Evolutionary conservation across 2,797 vertebrate species (phyloP).

Genomic region (Phrynocephalus guinanensis): DNA sequence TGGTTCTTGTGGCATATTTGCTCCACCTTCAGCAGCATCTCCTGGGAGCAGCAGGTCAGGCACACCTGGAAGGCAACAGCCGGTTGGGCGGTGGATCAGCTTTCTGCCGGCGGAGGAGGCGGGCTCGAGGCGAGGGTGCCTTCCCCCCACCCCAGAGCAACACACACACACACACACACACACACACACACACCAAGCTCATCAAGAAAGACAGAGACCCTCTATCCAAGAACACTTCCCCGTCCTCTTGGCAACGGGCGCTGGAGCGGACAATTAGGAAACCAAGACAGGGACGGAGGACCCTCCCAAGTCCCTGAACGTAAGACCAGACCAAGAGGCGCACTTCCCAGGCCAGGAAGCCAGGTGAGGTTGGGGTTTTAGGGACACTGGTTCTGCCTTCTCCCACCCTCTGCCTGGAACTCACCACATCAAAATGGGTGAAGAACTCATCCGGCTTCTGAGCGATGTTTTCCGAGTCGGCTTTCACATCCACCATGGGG

Average conservation of each 20-base stretch:
- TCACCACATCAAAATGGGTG: slow-evolving; percentile 91
- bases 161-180: background rate
- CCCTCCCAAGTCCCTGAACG: too few species aligned
- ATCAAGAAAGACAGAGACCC: background rate
- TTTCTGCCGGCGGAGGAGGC: background rate
- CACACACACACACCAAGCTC: background rate
- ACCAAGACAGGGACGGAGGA: too few species aligned
- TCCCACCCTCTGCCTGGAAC: slow-evolving; percentile 50
- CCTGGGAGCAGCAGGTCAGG: slow-evolving; percentile 89
- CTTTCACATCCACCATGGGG: slow-evolving; percentile 94
- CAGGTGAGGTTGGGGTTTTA: too few species aligned
- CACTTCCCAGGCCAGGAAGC: too few species aligned
- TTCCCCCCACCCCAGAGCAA: background rate
- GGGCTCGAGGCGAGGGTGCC: background rate
- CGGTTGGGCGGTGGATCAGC: too few species aligned
- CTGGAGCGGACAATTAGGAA: too few species aligned
- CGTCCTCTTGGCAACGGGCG: too few species aligned
- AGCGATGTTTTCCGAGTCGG: slow-evolving; percentile 81
- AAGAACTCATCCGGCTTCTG: slow-evolving; percentile 89
- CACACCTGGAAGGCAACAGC: slow-evolving; percentile 82
- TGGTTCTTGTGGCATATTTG: slow-evolving; percentile 86
- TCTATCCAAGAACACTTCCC: background rate
- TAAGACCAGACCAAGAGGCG: too few species aligned
- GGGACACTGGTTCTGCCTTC: too few species aligned
- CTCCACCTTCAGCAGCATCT: slow-evolving; percentile 87